Evolutionary conservation across 1,140 invertebrate genomes (phyloP).

Genomic region (Heliothis subflexa): DNA sequence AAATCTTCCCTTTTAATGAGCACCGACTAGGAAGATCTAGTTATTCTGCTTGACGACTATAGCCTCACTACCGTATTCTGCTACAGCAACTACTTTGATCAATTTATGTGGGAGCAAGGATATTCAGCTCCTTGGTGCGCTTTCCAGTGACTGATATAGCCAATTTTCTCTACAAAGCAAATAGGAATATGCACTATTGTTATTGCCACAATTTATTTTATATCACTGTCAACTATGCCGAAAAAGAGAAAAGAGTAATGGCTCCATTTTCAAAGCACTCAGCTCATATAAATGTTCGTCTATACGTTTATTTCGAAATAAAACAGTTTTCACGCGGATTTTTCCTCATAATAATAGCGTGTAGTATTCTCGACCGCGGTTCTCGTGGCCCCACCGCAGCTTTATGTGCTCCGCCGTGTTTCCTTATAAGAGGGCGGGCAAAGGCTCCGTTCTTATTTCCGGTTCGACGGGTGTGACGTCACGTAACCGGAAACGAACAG

Average conservation of each 20-base stretch:
- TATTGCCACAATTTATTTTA: background rate
- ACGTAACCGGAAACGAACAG: constrained; percentile 57
- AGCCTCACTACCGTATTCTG: too few species aligned
- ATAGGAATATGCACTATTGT: background rate
- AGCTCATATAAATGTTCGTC: constrained; percentile 12
- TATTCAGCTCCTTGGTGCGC: too few species aligned
- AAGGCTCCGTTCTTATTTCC: constrained; percentile 73
- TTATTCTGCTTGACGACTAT: too few species aligned
- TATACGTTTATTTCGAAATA: constrained; percentile 20
- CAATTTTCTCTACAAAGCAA: too few species aligned
- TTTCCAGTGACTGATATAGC: too few species aligned
- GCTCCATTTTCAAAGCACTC: background rate
- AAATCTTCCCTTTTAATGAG: too few species aligned
- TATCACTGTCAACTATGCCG: background rate
- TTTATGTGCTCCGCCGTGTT: constrained; percentile 59
- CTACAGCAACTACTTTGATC: too few species aligned
- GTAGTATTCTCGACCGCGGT: background rate
- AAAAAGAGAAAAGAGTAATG: constrained; percentile 9
- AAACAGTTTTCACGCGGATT: background rate
- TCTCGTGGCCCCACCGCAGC: constrained; percentile 56
- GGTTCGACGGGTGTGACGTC: constrained; percentile 67
- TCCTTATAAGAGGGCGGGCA: constrained; percentile 60
- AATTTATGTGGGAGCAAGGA: too few species aligned
- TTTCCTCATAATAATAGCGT: constrained; percentile 3
- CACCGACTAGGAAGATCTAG: too few species aligned